A percentile compares a stretch with the other conserved stretches of the same genome.
Conservation (phyloP, 2,113 vertebrate species). For the Anser brachyrhynchus region DNA sequence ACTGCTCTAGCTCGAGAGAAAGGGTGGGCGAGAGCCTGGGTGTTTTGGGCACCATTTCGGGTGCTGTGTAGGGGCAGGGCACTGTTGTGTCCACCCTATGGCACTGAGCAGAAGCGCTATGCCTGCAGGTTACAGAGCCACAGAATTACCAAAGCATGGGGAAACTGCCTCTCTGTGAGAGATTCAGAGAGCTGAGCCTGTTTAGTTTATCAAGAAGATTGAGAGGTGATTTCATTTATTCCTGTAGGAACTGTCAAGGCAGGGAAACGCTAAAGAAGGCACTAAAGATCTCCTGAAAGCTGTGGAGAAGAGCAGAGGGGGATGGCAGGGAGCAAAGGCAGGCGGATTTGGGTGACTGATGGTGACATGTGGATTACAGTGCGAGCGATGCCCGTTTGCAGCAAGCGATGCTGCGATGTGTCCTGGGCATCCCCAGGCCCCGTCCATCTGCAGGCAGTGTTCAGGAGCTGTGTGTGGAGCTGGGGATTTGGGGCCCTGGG, state of each 20-base stretch:
- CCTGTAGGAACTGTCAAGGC: slow-evolving; percentile 12
- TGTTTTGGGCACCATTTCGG: not conserved
- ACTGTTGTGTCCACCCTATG: accelerated
- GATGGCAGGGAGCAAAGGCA: not conserved
- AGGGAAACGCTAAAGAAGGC: not conserved
- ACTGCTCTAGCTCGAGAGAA: not conserved
- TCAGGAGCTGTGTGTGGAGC: not conserved
- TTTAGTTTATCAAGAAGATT: not conserved
- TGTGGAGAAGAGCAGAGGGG: not conserved
- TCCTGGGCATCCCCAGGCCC: accelerated
- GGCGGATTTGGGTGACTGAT: not conserved
- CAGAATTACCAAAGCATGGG: not conserved
- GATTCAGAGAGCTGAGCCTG: not conserved
- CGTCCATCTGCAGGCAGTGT: not conserved
- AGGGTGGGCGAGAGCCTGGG: not conserved
- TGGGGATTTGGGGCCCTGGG: not conserved
- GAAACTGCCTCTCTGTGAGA: not conserved
- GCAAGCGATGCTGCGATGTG: not conserved
- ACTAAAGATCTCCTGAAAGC: not conserved
- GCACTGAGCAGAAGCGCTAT: not conserved
- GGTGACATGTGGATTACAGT: not conserved
- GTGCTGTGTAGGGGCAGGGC: not conserved
- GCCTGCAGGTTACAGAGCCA: not conserved
- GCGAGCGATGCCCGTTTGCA: not conserved
- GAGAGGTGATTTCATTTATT: slow-evolving; percentile 33